Conservation (phyloP, 2,113 vertebrate species). For the Caloenas nicobarica region DNA sequence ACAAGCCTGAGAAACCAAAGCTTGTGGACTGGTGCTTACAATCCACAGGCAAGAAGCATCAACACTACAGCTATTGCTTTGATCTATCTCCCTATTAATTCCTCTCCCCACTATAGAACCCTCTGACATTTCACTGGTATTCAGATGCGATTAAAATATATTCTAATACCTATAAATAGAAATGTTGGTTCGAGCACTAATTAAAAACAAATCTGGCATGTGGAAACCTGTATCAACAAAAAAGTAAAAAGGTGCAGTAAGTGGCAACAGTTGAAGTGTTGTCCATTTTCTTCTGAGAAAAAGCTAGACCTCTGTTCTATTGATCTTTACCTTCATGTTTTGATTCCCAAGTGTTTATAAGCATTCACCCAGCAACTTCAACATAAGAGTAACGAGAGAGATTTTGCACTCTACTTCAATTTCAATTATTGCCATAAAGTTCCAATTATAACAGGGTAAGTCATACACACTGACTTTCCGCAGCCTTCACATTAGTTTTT, state of each 20-base stretch:
- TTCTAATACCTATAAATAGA: slow-evolving; percentile 73
- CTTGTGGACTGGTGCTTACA: background rate
- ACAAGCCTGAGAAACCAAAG: background rate
- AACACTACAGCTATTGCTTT: slow-evolving; percentile 39
- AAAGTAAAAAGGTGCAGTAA: slow-evolving; percentile 53
- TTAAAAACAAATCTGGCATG: slow-evolving; percentile 73
- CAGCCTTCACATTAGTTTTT: background rate
- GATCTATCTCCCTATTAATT: slow-evolving; percentile 42
- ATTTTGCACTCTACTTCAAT: background rate
- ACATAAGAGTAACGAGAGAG: background rate
- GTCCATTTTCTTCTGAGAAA: background rate
- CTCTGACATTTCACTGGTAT: slow-evolving; percentile 71
- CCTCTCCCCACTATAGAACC: slow-evolving; percentile 53
- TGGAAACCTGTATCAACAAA: slow-evolving; percentile 63
- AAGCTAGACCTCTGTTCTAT: background rate
- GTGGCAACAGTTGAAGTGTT: background rate
- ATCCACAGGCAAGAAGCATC: slow-evolving; percentile 23
- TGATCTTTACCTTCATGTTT: background rate
- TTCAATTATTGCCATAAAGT: background rate
- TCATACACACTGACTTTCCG: background rate
- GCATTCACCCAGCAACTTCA: background rate
- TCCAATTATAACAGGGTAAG: background rate
- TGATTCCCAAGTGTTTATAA: background rate
- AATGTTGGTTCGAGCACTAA: slow-evolving; percentile 65
- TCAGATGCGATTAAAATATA: slow-evolving; percentile 69